A percentile compares a stretch with the other conserved stretches of the same genome.
Evolutionary conservation across 2,888 invertebrate species (phyloP).

Genomic region (Brenthis ino): DNA sequence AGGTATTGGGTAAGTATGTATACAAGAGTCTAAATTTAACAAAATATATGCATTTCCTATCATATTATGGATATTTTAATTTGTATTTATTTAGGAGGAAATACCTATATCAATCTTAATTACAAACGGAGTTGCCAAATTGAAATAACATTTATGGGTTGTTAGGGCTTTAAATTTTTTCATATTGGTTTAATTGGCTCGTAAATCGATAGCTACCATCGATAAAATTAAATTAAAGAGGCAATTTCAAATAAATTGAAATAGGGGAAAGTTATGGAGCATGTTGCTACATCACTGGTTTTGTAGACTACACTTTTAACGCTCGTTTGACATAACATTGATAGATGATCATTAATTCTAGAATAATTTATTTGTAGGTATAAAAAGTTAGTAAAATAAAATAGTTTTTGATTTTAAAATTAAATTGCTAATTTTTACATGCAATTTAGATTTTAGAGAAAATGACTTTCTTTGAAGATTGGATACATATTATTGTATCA

Average conservation of each 20-base stretch:
- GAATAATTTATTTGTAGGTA: not conserved
- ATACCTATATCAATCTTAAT: not conserved
- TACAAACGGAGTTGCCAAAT: not conserved
- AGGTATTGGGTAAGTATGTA: too few species aligned
- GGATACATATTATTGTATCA: too few species aligned
- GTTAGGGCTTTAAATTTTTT: conserved; percentile 42
- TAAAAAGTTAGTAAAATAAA: too few species aligned
- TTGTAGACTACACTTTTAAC: conserved; percentile 43
- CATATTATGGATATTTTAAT: too few species aligned
- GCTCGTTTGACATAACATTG: conserved; percentile 33
- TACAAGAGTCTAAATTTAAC: too few species aligned
- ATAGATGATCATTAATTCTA: not conserved
- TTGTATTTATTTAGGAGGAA: too few species aligned
- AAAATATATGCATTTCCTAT: too few species aligned
- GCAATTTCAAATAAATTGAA: conserved; percentile 70
- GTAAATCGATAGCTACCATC: conserved; percentile 71
- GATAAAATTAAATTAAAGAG: conserved; percentile 65
- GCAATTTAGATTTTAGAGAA: too few species aligned
- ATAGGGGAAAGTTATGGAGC: conserved; percentile 56
- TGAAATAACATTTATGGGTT: conserved; percentile 36
- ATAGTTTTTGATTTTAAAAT: too few species aligned
- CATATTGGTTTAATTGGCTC: conserved; percentile 67
- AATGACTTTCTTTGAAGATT: too few species aligned
- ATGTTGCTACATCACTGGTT: conserved; percentile 45
- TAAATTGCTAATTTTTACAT: too few species aligned